Evolutionary conservation across 2,797 vertebrate genomes (phyloP), one percentile per base, ranked within the genome.

Genomic region (Lagocephalus sceleratus): DNA sequence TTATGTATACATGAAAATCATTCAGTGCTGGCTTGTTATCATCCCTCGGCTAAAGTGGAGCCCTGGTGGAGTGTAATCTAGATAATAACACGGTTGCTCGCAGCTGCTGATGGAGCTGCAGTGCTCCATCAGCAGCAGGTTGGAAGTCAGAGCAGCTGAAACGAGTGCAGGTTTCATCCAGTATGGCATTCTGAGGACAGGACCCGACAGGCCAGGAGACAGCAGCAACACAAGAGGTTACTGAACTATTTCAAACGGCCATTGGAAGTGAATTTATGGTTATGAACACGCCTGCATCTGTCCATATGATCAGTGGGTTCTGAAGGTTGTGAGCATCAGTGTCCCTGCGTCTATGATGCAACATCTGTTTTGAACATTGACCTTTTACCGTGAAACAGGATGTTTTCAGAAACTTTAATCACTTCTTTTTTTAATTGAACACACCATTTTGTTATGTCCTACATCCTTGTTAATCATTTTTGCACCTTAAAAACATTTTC

Each of bases 21-120:
- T 75, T 57, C 68, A 44, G 67, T 41, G 56, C 49, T 22, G 46
- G 29, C 54, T 67, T 71, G 66, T 50, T 35, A 35, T 44, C 16
- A 60, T 66, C 79, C 75, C 68, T 83, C 55, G 84, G 75, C 83
- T 88, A 79, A 82, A 75, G 40, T 19, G 40, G 40, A 19, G 55
- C 56, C 71, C 64, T 56, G 54, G 50, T 75, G 73, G 66, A 76
- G 65, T 78, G 68, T 83, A 83, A 87, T 88, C 56, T 48, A 74
- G 75, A 80, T 87, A 89, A 90, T 90, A 68, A 86, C 79, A 84
- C 50, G 52, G 58, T 79, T 75, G 54, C 59, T 11, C 61, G 54
- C 76, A 79, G 78, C 78, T 84, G 79, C 73, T 72, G 82, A 75
- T 66, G 70, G 60, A 66, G 58, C 54, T 20, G 73, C 50, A 54